Percentiles rank a stretch among this genome's conserved stretches.
Evolutionary conservation across 2,888 invertebrate species (phyloP).

Genomic region (Limulus polyphemus): DNA sequence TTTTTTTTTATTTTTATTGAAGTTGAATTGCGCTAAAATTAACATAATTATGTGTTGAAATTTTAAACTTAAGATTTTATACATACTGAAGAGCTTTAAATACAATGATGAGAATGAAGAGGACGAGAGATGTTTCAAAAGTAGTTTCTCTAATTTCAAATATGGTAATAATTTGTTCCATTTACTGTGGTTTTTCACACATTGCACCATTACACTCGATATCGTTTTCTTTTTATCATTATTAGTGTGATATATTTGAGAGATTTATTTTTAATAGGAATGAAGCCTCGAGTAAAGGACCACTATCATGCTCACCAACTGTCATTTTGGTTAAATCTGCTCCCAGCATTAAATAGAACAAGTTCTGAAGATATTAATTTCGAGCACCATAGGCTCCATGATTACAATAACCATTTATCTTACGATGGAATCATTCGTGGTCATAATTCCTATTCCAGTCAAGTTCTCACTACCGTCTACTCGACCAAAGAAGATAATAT

Average conservation of each 20-base stretch:
- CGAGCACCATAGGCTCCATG: conserved; percentile 38
- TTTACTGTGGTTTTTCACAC: not conserved
- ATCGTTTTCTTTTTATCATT: not conserved
- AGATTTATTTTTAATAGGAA: conserved; percentile 25
- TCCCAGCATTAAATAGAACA: conserved; percentile 69
- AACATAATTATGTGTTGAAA: no score
- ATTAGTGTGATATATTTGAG: not conserved
- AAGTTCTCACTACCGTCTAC: no score
- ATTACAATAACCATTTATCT: conserved; percentile 68
- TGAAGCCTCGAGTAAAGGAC: conserved; percentile 32
- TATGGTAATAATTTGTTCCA: no score
- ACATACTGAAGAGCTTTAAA: no score
- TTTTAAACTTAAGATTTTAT: no score
- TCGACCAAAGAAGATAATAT: no score
- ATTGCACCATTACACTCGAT: not conserved
- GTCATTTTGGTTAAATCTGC: conserved; percentile 46
- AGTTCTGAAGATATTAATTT: conserved; percentile 37
- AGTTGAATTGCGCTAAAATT: no score
- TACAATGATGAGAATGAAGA: no score
- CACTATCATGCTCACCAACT: conserved; percentile 36
- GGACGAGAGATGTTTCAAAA: no score
- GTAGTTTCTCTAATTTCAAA: no score
- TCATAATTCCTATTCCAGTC: no score
- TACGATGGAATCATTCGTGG: conserved; percentile 73
- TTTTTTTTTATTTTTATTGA: no score